phyloP scores from a whole-genome alignment of 2,113 vertebrate species.

The Sylvilagus bachmani region DNA sequence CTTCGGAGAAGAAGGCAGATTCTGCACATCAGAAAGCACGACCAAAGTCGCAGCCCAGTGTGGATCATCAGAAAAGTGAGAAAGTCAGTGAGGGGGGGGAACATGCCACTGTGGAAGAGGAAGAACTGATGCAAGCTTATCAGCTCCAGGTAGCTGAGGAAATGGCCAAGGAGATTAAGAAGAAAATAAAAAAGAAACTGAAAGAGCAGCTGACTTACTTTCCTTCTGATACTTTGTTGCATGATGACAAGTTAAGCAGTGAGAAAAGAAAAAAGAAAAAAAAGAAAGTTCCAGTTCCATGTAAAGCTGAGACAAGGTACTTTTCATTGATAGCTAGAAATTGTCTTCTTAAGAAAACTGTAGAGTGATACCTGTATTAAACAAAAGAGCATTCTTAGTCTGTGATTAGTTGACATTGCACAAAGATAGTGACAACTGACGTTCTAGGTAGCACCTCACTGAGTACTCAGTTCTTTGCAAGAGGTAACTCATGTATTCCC shows the following conservation, averaged over 20 bases:
- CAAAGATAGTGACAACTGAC: neutral
- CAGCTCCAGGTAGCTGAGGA: constrained; percentile 91
- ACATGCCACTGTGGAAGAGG: constrained; percentile 85
- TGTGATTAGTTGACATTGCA: constrained; percentile 27
- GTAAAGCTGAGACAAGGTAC: constrained; percentile 91
- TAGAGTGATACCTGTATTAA: neutral
- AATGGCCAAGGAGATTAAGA: constrained; percentile 90
- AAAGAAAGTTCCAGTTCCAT: constrained; percentile 84
- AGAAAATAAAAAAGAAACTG: constrained; percentile 89
- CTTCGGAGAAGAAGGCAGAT: constrained; percentile 75
- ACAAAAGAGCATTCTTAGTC: constrained; percentile 42
- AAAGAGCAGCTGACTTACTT: constrained; percentile 86
- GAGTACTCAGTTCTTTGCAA: neutral
- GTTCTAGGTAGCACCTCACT: neutral
- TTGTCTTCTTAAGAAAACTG: constrained; percentile 47
- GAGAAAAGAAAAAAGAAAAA: constrained; percentile 93
- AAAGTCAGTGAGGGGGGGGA: constrained; percentile 81
- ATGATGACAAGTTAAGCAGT: constrained; percentile 86
- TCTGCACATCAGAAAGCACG: constrained; percentile 78
- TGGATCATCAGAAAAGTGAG: constrained; percentile 79
- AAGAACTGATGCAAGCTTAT: constrained; percentile 91
- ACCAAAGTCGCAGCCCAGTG: constrained; percentile 82
- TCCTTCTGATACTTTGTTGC: constrained; percentile 82
- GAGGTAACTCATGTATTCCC: neutral
- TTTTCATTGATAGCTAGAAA: constrained; percentile 47